phyloP scores from a whole-genome alignment of 2,113 vertebrate species.

The Eptatretus burgeri region DNA sequence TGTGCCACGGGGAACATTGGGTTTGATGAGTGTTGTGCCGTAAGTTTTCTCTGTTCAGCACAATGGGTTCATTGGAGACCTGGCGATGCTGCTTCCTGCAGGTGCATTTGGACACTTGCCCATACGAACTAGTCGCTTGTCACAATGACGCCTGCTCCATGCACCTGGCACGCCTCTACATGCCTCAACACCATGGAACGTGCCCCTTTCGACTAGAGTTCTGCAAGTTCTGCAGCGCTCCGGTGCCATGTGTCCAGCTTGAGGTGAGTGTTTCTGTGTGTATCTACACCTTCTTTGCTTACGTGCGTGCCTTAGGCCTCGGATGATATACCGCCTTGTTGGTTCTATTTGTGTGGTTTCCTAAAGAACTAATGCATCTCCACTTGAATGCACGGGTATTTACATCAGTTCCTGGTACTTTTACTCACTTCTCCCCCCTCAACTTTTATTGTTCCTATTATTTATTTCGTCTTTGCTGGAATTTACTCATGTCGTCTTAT shows the following conservation, averaged over 20 bases:
- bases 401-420: not conserved
- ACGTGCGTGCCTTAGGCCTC: not conserved
- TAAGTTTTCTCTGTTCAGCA: no score
- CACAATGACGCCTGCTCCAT: not conserved
- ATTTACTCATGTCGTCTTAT: no score
- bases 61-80: no score
- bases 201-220: not conserved
- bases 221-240: constrained; percentile 3
- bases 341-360: not conserved
- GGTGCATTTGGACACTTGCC: no score
- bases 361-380: not conserved
- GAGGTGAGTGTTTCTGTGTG: not conserved
- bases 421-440: not conserved
- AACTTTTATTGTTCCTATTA: not conserved
- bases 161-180: not conserved
- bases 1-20: no score
- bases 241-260: constrained; percentile 1
- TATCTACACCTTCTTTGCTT: not conserved
- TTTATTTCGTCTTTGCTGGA: not conserved
- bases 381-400: constrained; percentile 1
- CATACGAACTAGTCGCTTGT: no score
- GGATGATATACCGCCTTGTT: not conserved
- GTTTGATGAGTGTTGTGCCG: no score
- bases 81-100: no score
- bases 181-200: not conserved